These are phyloP conservation scores for Eleginops maclovinus DNA, from an alignment of 2,113 vertebrate genomes.

Conservation along the genomic window DNA sequence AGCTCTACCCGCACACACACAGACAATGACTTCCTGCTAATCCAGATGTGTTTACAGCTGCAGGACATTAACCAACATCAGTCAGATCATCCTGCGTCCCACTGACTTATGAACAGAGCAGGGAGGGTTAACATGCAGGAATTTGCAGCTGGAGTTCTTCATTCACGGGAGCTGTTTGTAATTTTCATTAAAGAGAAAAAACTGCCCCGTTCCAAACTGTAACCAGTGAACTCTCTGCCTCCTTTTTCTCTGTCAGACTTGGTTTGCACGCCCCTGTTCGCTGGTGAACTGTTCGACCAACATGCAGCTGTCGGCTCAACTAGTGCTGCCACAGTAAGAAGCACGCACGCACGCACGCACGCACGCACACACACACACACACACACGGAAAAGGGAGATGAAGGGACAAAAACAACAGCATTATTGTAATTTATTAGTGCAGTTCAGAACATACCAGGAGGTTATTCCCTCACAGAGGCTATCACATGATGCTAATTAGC, in stretches of 20 bases:
- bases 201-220: conserved; percentile 4
- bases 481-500: conserved; percentile 36
- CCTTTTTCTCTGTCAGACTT: conserved; percentile 82
- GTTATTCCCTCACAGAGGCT: neutral
- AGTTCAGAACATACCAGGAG: neutral
- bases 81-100: conserved; percentile 38
- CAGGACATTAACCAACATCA: conserved; percentile 48
- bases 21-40: conserved; percentile 26
- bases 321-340: conserved; percentile 90
- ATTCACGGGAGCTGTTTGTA: conserved; percentile 11
- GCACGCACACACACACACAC: conserved; percentile 27
- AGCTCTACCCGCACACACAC: conserved; percentile 1
- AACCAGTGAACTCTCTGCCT: conserved; percentile 26
- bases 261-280: conserved; percentile 91
- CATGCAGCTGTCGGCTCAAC: conserved; percentile 89
- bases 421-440: neutral
- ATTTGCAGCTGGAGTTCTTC: conserved; percentile 39
- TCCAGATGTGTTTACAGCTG: conserved; percentile 61
- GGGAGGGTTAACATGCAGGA: conserved; percentile 36
- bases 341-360: conserved; percentile 28
- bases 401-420: neutral
- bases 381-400: neutral
- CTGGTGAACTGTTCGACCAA: conserved; percentile 92
- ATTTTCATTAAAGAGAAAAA: conserved; percentile 1
- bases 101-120: conserved; percentile 28